A percentile compares a stretch with the other conserved stretches of the same genome.
phyloP scores from a whole-genome alignment of 1,140 invertebrate genomes.

The Coptotermes formosanus region DNA sequence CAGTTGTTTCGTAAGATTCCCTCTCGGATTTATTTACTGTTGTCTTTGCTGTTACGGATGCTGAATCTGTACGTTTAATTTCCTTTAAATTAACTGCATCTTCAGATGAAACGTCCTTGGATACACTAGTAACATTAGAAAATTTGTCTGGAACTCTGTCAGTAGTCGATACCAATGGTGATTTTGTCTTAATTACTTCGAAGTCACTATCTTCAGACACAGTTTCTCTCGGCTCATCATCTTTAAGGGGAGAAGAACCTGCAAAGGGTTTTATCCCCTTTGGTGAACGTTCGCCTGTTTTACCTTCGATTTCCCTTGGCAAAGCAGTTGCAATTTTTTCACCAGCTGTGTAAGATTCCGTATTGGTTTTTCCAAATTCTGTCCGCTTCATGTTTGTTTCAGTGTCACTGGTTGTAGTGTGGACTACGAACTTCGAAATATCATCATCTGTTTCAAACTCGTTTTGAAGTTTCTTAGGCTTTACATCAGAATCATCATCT shows the following conservation, averaged over 20 bases:
- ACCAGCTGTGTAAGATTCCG: background rate
- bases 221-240: background rate
- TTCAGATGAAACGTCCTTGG: background rate
- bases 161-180: background rate
- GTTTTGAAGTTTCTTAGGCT: background rate
- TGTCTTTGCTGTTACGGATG: background rate
- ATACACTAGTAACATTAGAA: background rate
- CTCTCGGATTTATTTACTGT: background rate
- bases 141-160: background rate
- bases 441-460: conserved; percentile 21
- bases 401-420: background rate
- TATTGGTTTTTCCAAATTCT: background rate
- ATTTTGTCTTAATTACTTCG: background rate
- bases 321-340: background rate
- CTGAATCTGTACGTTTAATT: background rate
- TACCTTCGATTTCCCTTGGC: background rate
- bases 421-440: background rate
- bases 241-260: background rate
- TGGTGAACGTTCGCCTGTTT: background rate
- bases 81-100: background rate
- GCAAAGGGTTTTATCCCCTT: background rate
- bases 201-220: background rate
- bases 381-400: background rate
- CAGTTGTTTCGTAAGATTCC: background rate
- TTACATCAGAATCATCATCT: background rate